Evolutionary conservation across 2,888 invertebrate genomes (phyloP).

Genomic region (Mycalesis mineus): DNA sequence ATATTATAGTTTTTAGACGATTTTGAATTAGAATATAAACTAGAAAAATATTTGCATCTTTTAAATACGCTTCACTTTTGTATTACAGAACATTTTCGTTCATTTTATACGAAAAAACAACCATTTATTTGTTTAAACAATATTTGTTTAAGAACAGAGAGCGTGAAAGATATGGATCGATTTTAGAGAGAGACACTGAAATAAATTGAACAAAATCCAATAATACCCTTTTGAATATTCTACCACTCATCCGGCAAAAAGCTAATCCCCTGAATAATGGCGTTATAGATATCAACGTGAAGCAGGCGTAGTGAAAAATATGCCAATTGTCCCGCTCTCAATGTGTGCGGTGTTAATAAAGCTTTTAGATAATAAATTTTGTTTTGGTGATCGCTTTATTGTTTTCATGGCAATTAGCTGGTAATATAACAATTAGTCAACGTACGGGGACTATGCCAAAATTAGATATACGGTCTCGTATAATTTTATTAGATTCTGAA

Average conservation of each 20-base stretch:
- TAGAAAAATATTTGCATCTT: no score
- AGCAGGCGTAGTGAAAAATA: slow-evolving; percentile 68
- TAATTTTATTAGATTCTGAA: slow-evolving; percentile 4
- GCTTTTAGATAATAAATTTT: slow-evolving; percentile 53
- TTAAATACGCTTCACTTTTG: no score
- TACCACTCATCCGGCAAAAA: slow-evolving; percentile 68
- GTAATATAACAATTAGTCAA: slow-evolving; percentile 8
- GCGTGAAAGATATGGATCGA: slow-evolving; percentile 32
- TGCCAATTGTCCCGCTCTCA: slow-evolving; percentile 53
- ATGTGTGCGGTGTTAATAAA: slow-evolving; percentile 47
- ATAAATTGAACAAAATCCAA: slow-evolving; percentile 60
- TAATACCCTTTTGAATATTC: slow-evolving; percentile 74
- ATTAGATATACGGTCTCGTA: neutral
- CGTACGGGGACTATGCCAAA: slow-evolving; percentile 2
- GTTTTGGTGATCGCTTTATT: slow-evolving; percentile 49
- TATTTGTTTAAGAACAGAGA: slow-evolving; percentile 29
- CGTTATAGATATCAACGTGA: slow-evolving; percentile 69
- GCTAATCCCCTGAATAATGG: slow-evolving; percentile 75
- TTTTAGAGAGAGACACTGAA: slow-evolving; percentile 43
- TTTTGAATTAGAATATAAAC: no score
- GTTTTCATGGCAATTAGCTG: slow-evolving; percentile 33
- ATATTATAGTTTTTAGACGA: no score
- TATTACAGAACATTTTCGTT: neutral
- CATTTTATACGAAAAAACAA: neutral
- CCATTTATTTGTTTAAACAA: no score